Evolutionary conservation across 2,113 vertebrate genomes (phyloP), one percentile per base, ranked within the genome.

Genomic region (Istiophorus platypterus): DNA sequence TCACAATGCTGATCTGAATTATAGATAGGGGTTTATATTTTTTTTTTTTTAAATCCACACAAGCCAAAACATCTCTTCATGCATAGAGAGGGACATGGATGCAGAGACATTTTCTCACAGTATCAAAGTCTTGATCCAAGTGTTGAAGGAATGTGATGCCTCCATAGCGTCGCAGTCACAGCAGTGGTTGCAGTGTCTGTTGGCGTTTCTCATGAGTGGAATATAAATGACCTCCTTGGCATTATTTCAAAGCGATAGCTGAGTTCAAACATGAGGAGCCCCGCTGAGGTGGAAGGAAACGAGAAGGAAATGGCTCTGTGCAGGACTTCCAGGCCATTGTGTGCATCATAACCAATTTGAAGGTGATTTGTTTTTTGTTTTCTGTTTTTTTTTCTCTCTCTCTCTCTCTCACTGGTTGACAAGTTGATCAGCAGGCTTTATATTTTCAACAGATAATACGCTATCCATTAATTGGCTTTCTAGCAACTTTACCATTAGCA

Each of bases 201-300:
- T 47, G 54, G 75, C 65, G 68, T 65, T 91, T 82, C 72, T 78
- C 64, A 51, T 56, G 82, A 75, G 70, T 75, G 26, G 76, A 83
- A 77, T 84, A 65, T 54, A 82, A 72, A 88, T 81, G 82, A 86
- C 67, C 78, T 68, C 29, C 51, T 57, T 82, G 75, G 78, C 65
- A 9, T 67, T 34, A 61, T 58, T 82, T 65, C 78, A 82, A 41
- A 72, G 31, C 75, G 74, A 84, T 78, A 70, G 81, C 61, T 3
- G 24, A 76, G 76, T 71, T 71, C 66, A 81, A 76, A 77, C 75
- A 47, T 72, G n/a, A 67, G 78, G 78, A 78, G 74, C 65, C 66
- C 58, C 65, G 65, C 5, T 39, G 80, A 82, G 37, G 64, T 84
- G 62, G 72, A 78, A 73, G 29, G 65, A 69, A 68, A 72, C 42